Evolutionary conservation across 2,888 invertebrate species (phyloP).

Genomic region (Clistopyga incitator): DNA sequence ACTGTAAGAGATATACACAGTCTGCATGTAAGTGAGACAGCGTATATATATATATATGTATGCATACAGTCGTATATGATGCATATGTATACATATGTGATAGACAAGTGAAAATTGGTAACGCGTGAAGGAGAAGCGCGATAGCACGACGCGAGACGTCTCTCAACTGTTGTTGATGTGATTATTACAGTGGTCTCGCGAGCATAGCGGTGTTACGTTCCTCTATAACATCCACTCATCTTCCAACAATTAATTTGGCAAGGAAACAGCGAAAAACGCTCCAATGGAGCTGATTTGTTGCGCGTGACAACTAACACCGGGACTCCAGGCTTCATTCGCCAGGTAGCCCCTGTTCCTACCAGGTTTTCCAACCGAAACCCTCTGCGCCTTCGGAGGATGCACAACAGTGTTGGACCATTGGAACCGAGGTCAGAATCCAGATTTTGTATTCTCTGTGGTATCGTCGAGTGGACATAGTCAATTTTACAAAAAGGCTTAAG

Average conservation of each 20-base stretch:
- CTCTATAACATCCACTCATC: constrained; percentile 32
- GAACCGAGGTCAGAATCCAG: constrained; percentile 21
- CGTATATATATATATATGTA: background rate
- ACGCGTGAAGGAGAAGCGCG: constrained; percentile 3
- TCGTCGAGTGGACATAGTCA: background rate
- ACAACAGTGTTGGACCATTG: constrained; percentile 15
- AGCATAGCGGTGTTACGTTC: constrained; percentile 59
- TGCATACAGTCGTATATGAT: background rate
- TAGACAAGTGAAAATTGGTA: constrained; percentile 49
- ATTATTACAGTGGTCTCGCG: constrained; percentile 59
- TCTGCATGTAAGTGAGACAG: background rate
- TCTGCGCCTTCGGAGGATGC: background rate
- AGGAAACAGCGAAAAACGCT: constrained; percentile 58
- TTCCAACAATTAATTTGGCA: constrained; percentile 48
- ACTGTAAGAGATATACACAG: constrained; percentile 18
- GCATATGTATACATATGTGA: background rate
- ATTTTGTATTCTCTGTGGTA: background rate
- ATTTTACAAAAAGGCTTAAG: too few relatives aligned
- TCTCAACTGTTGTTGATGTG: constrained; percentile 27
- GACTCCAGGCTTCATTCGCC: constrained; percentile 70
- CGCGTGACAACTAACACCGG: constrained; percentile 73
- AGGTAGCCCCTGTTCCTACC: constrained; percentile 65
- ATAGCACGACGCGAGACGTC: constrained; percentile 4
- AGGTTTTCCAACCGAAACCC: background rate
- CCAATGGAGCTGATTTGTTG: constrained; percentile 72